phyloP scores from a whole-genome alignment of 2,888 invertebrate species.

The Mystacides longicornis region DNA sequence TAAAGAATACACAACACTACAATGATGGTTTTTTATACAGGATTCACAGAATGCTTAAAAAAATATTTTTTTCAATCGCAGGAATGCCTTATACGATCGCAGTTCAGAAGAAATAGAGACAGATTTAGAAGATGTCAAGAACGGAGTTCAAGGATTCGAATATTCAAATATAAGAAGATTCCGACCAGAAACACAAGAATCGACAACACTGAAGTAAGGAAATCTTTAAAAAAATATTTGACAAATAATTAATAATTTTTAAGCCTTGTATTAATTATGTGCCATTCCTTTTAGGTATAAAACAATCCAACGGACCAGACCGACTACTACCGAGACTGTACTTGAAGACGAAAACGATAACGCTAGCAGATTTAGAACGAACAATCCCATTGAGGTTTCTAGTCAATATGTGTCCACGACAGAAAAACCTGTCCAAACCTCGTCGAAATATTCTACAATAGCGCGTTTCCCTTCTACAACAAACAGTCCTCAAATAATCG shows the following conservation, averaged over 20 bases:
- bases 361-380: background rate
- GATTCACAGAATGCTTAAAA: background rate
- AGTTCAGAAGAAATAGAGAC: constrained; percentile 13
- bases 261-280: too few species aligned
- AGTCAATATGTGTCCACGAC: constrained; percentile 11
- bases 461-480: constrained; percentile 15
- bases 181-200: constrained; percentile 45
- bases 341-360: constrained; percentile 8
- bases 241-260: background rate
- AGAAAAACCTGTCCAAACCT: constrained; percentile 11
- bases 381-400: constrained; percentile 17
- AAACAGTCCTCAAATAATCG: constrained; percentile 7
- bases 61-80: constrained; percentile 5
- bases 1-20: too few species aligned
- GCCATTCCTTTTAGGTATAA: constrained; percentile 26
- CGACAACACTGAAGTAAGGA: constrained; percentile 43
- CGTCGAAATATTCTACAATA: constrained; percentile 16
- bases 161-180: constrained; percentile 62
- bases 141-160: constrained; percentile 39
- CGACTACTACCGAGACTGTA: constrained; percentile 14
- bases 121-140: constrained; percentile 20
- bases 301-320: constrained; percentile 23
- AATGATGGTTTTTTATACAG: background rate
- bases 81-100: constrained; percentile 20
- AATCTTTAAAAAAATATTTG: background rate